Base-by-base conservation (phyloP, 1,140 invertebrate species). In the Diuraphis noxia region DNA sequence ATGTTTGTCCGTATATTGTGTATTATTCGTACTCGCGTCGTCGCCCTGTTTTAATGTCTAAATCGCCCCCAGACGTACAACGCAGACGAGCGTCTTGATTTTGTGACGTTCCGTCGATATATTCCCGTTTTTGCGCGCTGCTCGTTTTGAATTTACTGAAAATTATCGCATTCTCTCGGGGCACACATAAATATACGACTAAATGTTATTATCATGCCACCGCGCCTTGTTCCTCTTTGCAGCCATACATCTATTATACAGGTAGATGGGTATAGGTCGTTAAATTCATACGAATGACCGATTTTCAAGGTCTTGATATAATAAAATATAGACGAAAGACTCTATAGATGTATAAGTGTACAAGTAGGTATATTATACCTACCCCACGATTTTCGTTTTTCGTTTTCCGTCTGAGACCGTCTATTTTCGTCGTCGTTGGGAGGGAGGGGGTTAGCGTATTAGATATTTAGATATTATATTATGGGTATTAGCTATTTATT, bases 91-190 rank as follows among this genome's bases (percentile, higher is more conserved):
- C 30, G 82, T 34, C 19, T 43, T n/a, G 82, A 84, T 84, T 84
- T 84, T 84, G 82, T 84, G 82, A 43, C 82, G 82, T 84, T 84
- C 40, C 5, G 13, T 30, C 40, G 30, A 84, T 46, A 46, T 46
- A 21, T 43, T 84, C 82, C 17, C 6, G 30, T 84, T 84, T n/a
- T 84, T 84, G 30, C 21, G 30, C 13, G 25, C 40, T 6, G 13
- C 23, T 84, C 30, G 17, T 84, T 43, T 84, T 84, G 30, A 10
- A n/a, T 43, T 84, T 84, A 84, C 25, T 84, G 40, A 84, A 84
- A 84, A 43, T 84, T 84, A 84, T 84, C 41, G 30, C 25, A 41
- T 84, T 84, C 40, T 84, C 82, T 46, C 82, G 25, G 82, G 82
- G 82, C 82, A 19, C 82, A n/a, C 40, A 43, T n/a, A 38, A 81